These are phyloP conservation scores for Alentia gelatinosa DNA, from an alignment of 2,888 invertebrate genomes.

Conservation along the genomic window DNA sequence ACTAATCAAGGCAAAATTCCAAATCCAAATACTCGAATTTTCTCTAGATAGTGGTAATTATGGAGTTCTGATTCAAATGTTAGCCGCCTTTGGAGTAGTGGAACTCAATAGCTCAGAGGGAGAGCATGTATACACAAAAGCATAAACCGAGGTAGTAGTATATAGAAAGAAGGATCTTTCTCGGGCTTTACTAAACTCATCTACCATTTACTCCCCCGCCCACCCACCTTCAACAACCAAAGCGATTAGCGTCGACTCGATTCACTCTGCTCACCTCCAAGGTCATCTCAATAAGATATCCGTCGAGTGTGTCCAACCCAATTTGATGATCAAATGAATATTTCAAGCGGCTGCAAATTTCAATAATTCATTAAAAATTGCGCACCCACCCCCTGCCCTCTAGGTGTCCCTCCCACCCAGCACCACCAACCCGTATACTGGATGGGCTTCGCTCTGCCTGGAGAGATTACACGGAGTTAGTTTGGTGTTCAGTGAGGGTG, in stretches of 20 bases:
- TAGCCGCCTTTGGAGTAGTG: no score
- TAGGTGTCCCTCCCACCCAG: neutral
- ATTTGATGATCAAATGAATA: conserved; percentile 21
- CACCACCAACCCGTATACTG: neutral
- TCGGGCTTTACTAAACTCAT: neutral
- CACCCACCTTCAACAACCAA: neutral
- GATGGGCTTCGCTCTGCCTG: neutral
- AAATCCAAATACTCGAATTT: no score
- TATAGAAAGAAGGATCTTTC: neutral
- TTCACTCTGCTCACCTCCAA: neutral
- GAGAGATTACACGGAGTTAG: neutral
- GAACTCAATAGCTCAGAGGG: no score
- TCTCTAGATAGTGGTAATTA: no score
- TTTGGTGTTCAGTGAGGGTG: neutral
- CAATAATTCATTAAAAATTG: conserved; percentile 24
- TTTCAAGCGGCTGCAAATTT: neutral
- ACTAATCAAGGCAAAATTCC: no score
- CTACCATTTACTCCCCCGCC: neutral
- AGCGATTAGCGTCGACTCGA: neutral
- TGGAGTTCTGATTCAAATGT: no score
- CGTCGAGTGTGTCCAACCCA: neutral
- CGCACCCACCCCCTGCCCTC: neutral
- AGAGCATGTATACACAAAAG: no score
- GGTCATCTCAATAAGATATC: neutral
- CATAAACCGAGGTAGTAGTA: neutral